These are phyloP conservation scores for Thalassoma bifasciatum DNA, from an alignment of 2,113 vertebrate species.

Conservation along the genomic window DNA sequence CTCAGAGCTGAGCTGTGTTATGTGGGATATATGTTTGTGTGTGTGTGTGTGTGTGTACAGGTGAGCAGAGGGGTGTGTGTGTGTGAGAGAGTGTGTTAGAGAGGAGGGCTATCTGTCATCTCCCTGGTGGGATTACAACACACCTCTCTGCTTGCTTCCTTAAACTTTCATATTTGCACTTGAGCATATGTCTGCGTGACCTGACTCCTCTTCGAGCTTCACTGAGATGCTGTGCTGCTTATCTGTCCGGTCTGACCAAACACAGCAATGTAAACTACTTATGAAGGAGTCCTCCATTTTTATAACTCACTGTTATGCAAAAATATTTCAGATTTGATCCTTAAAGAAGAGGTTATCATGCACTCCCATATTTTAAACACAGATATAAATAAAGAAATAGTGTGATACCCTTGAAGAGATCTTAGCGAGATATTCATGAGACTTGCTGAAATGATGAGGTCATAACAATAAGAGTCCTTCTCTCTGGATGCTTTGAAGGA, in stretches of 20 bases:
- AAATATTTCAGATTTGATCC: no score
- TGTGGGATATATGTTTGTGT: not conserved
- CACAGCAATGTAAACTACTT: not conserved
- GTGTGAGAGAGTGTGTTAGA: not conserved
- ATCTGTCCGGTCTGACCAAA: constrained; percentile 33
- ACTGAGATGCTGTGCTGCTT: constrained; percentile 20
- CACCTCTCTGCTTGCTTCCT: constrained; percentile 30
- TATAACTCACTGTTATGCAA: no score
- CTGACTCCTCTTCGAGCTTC: constrained; percentile 2
- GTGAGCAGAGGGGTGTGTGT: not conserved
- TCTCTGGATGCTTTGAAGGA: no score
- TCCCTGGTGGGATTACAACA: constrained; percentile 41
- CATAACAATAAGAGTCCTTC: no score
- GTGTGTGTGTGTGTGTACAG: not conserved
- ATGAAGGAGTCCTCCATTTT: no score
- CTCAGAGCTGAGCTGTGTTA: not conserved
- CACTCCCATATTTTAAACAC: no score
- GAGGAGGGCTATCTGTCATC: not conserved
- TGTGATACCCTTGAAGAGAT: no score
- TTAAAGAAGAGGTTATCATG: no score
- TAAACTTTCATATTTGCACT: constrained; percentile 58
- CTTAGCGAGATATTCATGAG: no score
- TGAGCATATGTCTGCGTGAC: constrained; percentile 29
- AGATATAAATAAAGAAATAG: no score
- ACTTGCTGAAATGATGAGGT: no score